Evolutionary conservation across 2,113 vertebrate genomes (phyloP), one percentile per base, ranked within the genome.

Genomic region (Callionymus lyra): DNA sequence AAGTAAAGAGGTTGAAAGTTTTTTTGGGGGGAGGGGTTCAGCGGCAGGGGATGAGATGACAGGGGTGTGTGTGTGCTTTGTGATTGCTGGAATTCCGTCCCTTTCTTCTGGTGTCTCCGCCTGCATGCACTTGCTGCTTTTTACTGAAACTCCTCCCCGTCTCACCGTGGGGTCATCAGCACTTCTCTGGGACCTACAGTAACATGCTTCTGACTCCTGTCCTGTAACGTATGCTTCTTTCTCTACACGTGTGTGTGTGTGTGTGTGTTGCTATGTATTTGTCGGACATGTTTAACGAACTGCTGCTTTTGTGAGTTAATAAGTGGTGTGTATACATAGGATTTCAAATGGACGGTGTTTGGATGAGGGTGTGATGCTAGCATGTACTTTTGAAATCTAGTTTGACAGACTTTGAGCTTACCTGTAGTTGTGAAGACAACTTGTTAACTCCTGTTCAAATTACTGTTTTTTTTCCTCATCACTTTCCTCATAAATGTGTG

Each of bases 31-130:
- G 69, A 47, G 53, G 66, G 75, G 57, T 50, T 53, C 43, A 65
- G 55, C 53, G 68, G 64, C 52, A 58, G 61, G 67, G 43, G 57
- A 55, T 36, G 50, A 51, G 48, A 52, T 63, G 54, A 52, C 58
- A 39, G 38, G 53, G 39, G 51, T 49, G 62, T n/a, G 46, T 16
- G 38, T 16, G 8, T 47, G 78, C 65, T 74, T 76, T 76, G 75
- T 77, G 58, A 41, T 42, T 53, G 59, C 9, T 70, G 81, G 81
- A 85, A 86, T 84, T 34, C 68, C 44, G 55, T 65, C 58, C 43
- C 66, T 70, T 64, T 65, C 59, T 63, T 69, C 53, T 46, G 32
- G 50, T 31, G 13, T 51, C 60, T 56, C 59, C 33, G 58, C 50
- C 66, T 52, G 76, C 60, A 49, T 77, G 75, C 78, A 80, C 80